Evolutionary conservation across 2,797 vertebrate genomes (phyloP).

Genomic region (Chrosomus eos): DNA sequence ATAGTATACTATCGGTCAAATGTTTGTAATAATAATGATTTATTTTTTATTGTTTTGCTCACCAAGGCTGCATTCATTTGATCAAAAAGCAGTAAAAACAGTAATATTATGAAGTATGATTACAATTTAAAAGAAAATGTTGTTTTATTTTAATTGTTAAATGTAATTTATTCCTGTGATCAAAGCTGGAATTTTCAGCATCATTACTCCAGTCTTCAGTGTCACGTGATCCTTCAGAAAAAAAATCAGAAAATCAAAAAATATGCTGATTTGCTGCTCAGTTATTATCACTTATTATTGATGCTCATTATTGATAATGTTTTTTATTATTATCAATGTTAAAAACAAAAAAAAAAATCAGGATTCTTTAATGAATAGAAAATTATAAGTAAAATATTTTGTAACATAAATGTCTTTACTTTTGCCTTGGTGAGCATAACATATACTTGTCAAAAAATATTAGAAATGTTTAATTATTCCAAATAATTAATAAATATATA

Average conservation of each 20-base stretch:
- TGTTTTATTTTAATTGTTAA: neutral
- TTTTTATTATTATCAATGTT: neutral
- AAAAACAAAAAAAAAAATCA: neutral
- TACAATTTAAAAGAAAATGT: neutral
- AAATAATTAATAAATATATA: too few species aligned
- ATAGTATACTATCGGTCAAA: neutral
- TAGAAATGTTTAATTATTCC: too few species aligned
- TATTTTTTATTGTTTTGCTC: too few species aligned
- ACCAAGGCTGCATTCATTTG: neutral
- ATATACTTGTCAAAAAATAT: too few species aligned
- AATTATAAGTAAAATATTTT: too few species aligned
- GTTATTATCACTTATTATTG: neutral
- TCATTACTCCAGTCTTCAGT: neutral
- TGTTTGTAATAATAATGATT: neutral
- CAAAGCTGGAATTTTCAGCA: too few species aligned
- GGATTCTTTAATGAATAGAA: too few species aligned
- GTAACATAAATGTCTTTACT: too few species aligned
- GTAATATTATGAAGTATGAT: neutral
- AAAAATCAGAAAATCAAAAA: too few species aligned
- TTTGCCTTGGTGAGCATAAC: too few species aligned
- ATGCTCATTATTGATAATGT: neutral
- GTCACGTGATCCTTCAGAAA: neutral
- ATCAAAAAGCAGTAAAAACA: neutral
- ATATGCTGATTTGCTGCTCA: neutral
- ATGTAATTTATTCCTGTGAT: neutral